Base-by-base conservation (phyloP, 92 coral and sea anemone species). In the Siderastrea radians region DNA sequence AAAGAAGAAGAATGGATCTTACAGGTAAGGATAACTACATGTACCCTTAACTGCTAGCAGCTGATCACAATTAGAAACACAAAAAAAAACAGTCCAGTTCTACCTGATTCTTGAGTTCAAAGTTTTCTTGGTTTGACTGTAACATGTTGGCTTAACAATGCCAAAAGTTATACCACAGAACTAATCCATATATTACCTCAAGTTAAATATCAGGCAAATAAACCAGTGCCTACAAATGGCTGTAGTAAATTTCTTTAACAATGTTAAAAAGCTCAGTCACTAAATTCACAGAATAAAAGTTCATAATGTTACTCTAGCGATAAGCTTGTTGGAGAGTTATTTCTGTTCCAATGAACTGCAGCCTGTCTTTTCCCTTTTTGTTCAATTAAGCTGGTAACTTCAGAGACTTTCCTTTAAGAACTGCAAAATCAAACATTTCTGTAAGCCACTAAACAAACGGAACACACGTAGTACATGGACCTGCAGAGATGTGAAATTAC, bases 361-460 rank as follows among this genome's bases (percentile, higher is more conserved):
- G 0, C 47, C 10, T 54, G 57, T 9, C 75, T 55, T 62, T 57
- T 82, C 12, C 14, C 0, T 4, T 80, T 49, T 47, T 70, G 52
- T 57, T 73, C 11, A 16, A 84, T 88, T 93, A 97, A 26, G 99
- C 99, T 86, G 99, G 99, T 38, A 98, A 96, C 83, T 98, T 98
- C 87, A 98, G 88, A n/a, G 96, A 89, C 83, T 96, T 96, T 54
- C 98, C 99, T 78, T 98, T 98, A 82, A 98, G 93, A 88, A 98
- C 99, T 98, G 80, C 50, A 94, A 91, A 79, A 71, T 38, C 72
- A 84, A 80, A 83, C 71, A 82, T 10, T 65, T 50, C 52, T n/a
- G 62, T 50, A 1, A 66, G 74, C 52, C 4, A 15, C 59, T 6
- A 52, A 10, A 52, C 3, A 6, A 58, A n/a, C 49, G 74, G 19